Base-by-base conservation (phyloP, 1,140 invertebrate species). In the Globodera rostochiensis region DNA sequence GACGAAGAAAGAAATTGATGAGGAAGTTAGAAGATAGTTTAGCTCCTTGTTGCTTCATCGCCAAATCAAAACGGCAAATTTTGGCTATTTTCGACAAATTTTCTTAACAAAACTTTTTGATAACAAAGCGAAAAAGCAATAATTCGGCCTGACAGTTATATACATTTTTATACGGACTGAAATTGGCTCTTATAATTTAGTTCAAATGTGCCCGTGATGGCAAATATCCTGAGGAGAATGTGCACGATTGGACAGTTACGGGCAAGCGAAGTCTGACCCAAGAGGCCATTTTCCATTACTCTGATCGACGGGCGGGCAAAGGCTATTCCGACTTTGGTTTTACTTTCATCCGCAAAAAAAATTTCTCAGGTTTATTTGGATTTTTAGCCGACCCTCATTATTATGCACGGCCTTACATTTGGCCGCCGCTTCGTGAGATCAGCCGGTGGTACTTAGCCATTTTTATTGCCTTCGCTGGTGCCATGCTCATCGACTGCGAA, bases 291-390 rank as follows among this genome's bases (percentile, higher is more conserved):
- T 83, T 86, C n/a, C 77, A 81, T 76, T 86, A 86, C 66, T 80
- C 83, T 19, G 81, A 86, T 36, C 83, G 86, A 66, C 71, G 46
- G 15, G 36, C 77, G 15, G 86, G 86, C n/a, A 84, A 67, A 53
- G 86, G 86, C 49, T 87, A 87, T 75, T 82, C 84, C 8, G 79
- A 87, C 57, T 87, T 73, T 53, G 64, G 77, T 78, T 78, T 78
- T 25, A 15, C 25, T 45, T 25, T 45, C 3, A 45, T 19, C 11
- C 21, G 13, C 36, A 71, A 36, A 36, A 36, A 71, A 25, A 36
- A 36, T 5, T 4, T 19, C 25, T 4, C 25, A 2, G 13, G 21
- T 66, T 13, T 21, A 66, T 66, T 66, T 57, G 5, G 6, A 19
- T 57, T 64, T 78, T 69, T 11, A 66, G 77, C 69, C 45, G 8